Conservation (phyloP, 2,888 invertebrate genomes). For the Itoplectis maculator region DNA sequence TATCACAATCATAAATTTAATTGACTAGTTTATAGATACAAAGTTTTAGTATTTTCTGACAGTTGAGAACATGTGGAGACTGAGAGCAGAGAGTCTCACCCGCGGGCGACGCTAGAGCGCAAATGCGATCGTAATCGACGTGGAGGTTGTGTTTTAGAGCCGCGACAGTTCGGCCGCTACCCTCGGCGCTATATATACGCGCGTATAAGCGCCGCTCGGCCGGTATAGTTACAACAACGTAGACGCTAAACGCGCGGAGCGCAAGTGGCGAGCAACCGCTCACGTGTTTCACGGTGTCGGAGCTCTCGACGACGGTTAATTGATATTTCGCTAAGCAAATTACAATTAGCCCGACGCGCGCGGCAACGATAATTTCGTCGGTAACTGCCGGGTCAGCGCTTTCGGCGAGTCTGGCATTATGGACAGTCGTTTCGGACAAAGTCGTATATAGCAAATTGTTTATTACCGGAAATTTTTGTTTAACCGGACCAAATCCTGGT, state of each 20-base stretch:
- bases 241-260: conserved; percentile 60
- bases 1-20: no score
- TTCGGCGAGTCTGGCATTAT: conserved; percentile 6
- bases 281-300: conserved; percentile 53
- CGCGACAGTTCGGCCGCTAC: neutral
- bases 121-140: conserved; percentile 52
- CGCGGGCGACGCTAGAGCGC: conserved; percentile 17
- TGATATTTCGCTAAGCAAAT: conserved; percentile 65
- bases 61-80: no score
- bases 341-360: conserved; percentile 60
- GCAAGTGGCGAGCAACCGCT: conserved; percentile 12
- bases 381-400: conserved; percentile 26
- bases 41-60: no score
- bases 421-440: conserved; percentile 22
- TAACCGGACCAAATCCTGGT: no score
- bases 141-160: conserved; percentile 35
- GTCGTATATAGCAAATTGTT: no score
- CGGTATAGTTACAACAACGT: conserved; percentile 48
- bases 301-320: conserved; percentile 58
- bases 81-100: conserved; percentile 14
- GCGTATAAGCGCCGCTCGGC: no score
- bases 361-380: conserved; percentile 62
- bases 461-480: no score
- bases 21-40: no score
- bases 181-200: neutral